Percentiles rank a stretch among this genome's conserved stretches.
Evolutionary conservation across 2,888 invertebrate species (phyloP).

Genomic region (Muschampia plurimacula): DNA sequence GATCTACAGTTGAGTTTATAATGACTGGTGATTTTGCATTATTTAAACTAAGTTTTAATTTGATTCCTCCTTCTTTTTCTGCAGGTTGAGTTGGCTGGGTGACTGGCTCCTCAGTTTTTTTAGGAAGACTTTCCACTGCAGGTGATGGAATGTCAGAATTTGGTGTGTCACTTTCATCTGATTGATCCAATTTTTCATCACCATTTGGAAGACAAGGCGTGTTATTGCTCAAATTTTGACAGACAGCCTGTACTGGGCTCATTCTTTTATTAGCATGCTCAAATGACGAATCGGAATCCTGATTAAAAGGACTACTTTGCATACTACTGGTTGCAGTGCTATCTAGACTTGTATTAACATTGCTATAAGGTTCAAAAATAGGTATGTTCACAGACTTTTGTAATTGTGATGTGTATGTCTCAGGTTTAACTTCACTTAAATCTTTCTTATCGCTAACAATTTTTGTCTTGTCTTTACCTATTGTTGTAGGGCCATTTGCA

Average conservation of each 20-base stretch:
- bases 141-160: slow-evolving; percentile 56
- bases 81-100: slow-evolving; percentile 49
- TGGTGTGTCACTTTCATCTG: slow-evolving; percentile 71
- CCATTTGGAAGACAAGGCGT: slow-evolving; percentile 61
- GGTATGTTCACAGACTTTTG: slow-evolving; percentile 55
- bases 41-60: slow-evolving; percentile 78
- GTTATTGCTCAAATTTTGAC: slow-evolving; percentile 45
- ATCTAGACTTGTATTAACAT: slow-evolving; percentile 63
- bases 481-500: slow-evolving; percentile 63
- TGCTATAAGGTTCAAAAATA: slow-evolving; percentile 62
- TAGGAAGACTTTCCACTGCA: slow-evolving; percentile 48
- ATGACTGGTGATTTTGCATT: slow-evolving; percentile 81
- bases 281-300: slow-evolving; percentile 63
- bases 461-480: slow-evolving; percentile 59
- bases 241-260: slow-evolving; percentile 50
- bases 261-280: slow-evolving; percentile 56
- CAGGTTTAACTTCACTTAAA: slow-evolving; percentile 58
- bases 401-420: slow-evolving; percentile 57
- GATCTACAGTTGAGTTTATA: slow-evolving; percentile 82
- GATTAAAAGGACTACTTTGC: slow-evolving; percentile 53
- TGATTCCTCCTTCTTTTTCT: slow-evolving; percentile 77
- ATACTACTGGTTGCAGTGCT: slow-evolving; percentile 62
- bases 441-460: slow-evolving; percentile 62
- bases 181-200: slow-evolving; percentile 67
- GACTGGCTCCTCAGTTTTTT: slow-evolving; percentile 55